Percentiles rank a stretch among this genome's conserved stretches.
These are phyloP conservation scores for Coregonus clupeaformis DNA, from an alignment of 2,113 vertebrate genomes.

Conservation along the genomic window DNA sequence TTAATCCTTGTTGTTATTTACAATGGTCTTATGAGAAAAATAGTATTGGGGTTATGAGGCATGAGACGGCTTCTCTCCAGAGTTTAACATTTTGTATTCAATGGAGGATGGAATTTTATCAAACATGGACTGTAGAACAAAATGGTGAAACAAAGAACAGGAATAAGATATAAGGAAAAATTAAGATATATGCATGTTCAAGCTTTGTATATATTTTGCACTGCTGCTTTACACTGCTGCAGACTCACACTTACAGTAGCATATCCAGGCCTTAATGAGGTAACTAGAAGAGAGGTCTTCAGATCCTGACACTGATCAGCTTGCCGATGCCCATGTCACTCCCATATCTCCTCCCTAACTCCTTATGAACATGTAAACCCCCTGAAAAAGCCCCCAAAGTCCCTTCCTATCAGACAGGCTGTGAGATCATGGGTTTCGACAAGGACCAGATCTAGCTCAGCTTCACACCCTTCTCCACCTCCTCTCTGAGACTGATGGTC, in stretches of 20 bases:
- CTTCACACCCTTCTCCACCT: slow-evolving; percentile 1
- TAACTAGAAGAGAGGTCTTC: background rate
- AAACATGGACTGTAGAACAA: background rate
- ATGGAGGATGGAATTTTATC: background rate
- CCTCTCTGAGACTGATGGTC: background rate
- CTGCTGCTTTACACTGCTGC: background rate
- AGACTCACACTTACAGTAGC: background rate
- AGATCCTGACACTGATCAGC: background rate
- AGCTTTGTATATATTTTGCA: background rate
- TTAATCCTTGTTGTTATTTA: slow-evolving; percentile 5
- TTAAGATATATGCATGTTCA: background rate
- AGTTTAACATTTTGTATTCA: background rate
- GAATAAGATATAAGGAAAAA: background rate
- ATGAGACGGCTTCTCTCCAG: background rate
- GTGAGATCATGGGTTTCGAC: slow-evolving; percentile 1
- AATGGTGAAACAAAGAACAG: background rate
- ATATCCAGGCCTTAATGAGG: background rate
- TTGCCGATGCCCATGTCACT: background rate
- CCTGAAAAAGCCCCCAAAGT: background rate
- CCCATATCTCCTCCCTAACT: background rate
- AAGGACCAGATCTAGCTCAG: background rate
- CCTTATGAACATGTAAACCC: background rate
- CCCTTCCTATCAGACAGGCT: background rate
- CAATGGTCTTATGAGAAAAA: background rate
- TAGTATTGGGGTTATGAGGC: background rate